Evolutionary conservation across 2,113 vertebrate genomes (phyloP), one percentile per base, ranked within the genome.

Genomic region (Donacobius atricapilla): DNA sequence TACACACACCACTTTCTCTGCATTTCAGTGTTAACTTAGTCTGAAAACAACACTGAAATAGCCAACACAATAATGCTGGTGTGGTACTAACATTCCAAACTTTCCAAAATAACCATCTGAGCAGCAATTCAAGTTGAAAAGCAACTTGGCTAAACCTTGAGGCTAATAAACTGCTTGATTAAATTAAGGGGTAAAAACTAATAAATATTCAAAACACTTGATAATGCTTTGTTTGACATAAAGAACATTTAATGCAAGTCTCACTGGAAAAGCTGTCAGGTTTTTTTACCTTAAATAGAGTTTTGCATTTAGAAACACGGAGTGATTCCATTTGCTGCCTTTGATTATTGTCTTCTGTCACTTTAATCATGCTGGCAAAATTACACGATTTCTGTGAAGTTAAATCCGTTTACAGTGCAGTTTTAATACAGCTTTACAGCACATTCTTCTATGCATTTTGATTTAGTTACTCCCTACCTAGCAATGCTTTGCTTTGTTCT

Each of bases 181-280:
- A 97, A 97, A 94, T 97, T 96, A 95, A 95, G 96, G 92, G 79
- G 96, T 95, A 97, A 97, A 96, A 97, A 95, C 82, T 97, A 96
- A 97, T 97, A 97, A 97, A 97, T 97, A 97, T 97, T 97, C 97
- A 98, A 93, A 96, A 92, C 94, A 94, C 72, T 96, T 96, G 95
- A 97, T 94, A 97, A 96, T 96, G 89, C 93, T 97, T 97, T 96
- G 93, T 97, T 97, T 95, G 71, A 96, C 94, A 96, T 95, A 96
- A 96, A 96, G 94, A 97, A 94, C 94, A 88, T 91, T 96, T 96
- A 97, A 92, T 93, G 94, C 90, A 91, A 96, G 94, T 96, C 96
- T 96, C 90, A 81, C 96, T 95, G 94, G 93, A 96, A 96, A 95
- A 94, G 86, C 91, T 96, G 96, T 94, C 94, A 94, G 92, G 77